Conservation (phyloP, 2,888 invertebrate species). For the Eurytoma adleriae region DNA sequence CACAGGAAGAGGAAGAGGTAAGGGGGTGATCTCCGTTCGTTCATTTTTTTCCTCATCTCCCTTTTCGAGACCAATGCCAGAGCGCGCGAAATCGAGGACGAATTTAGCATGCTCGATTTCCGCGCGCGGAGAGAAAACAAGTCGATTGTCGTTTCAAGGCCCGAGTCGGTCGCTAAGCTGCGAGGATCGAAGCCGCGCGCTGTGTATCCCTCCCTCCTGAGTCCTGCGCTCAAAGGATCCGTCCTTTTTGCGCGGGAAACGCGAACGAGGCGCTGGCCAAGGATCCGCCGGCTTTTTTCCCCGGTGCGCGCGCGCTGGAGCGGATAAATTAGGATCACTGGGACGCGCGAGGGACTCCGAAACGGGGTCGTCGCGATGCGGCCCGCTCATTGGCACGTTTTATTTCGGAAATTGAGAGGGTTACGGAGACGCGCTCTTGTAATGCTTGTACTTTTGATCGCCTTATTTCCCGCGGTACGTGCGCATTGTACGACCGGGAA, state of each 20-base stretch:
- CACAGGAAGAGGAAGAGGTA: background rate
- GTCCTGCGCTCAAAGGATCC: background rate
- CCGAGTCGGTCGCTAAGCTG: background rate
- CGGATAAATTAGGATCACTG: slow-evolving; percentile 39
- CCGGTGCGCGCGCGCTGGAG: background rate
- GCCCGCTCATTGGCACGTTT: background rate
- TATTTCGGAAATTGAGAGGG: slow-evolving; percentile 1
- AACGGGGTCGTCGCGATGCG: slow-evolving; percentile 24
- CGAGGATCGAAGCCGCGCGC: background rate
- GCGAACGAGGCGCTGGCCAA: background rate
- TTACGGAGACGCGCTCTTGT: background rate
- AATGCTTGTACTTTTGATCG: too few species aligned
- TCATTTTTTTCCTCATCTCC: background rate
- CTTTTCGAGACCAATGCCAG: slow-evolving; percentile 17
- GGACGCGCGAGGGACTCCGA: slow-evolving; percentile 4
- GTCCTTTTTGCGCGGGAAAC: background rate
- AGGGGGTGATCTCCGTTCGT: too few species aligned
- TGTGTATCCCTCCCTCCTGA: too few species aligned
- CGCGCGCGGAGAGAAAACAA: slow-evolving; percentile 12
- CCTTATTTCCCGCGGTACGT: too few species aligned
- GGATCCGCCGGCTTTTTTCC: background rate
- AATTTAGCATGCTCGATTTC: slow-evolving; percentile 31
- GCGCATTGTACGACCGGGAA: too few species aligned
- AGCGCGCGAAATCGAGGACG: slow-evolving; percentile 24
- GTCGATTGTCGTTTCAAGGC: slow-evolving; percentile 28